Base-by-base conservation (phyloP, 2,888 invertebrate genomes). In the Fissipunctia ypsillon region DNA sequence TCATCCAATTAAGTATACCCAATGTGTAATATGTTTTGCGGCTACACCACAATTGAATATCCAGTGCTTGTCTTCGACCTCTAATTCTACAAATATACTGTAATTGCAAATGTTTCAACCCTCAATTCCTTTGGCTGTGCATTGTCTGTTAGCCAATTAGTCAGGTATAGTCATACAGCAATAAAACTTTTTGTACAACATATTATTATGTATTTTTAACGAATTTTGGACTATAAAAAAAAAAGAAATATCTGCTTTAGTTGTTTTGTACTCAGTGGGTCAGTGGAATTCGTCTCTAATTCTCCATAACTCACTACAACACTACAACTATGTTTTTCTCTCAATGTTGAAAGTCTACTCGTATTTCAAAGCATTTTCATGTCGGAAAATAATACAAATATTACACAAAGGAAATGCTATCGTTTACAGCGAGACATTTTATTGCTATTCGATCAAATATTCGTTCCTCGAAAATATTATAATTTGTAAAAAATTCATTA, bases 351-450 rank as follows among this genome's bases (percentile, higher is more conserved):
- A 41, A 25, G 4, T 41, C 38, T 14, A 48, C 6, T 41, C 16
- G 19, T 72, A 61, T 61, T 72, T 22, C n/a, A 61, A 71, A 60
- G 38, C n/a, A 1, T 68, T 19, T 74, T 19, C 19, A 48, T 60
- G 61, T 48, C 48, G 72, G 61, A 31, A 72, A 72, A 48, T 60
- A 45, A 61, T 22, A 48, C 12, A 74, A 60, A 75, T 63, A 60
- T 60, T 28, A 41, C 25, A 72, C 61, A 61, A 72, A 72, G 71
- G 61, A 75, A 74, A 61, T 48, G 12, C n/a, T 48, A 61, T 74
- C 38, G n/a, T 41, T 48, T 75, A 28, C 38, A 74, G 16, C 1
- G 38, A 59, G 28, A 31, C 7, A 61, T 61, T 75, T 31, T 22
- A 22, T 41, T 75, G 61, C 48, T 61, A 19, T 48, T 41, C 4